Percentiles rank a stretch among this genome's conserved stretches.
Evolutionary conservation across 1,140 invertebrate genomes (phyloP).

Genomic region (Eciton burchellii): DNA sequence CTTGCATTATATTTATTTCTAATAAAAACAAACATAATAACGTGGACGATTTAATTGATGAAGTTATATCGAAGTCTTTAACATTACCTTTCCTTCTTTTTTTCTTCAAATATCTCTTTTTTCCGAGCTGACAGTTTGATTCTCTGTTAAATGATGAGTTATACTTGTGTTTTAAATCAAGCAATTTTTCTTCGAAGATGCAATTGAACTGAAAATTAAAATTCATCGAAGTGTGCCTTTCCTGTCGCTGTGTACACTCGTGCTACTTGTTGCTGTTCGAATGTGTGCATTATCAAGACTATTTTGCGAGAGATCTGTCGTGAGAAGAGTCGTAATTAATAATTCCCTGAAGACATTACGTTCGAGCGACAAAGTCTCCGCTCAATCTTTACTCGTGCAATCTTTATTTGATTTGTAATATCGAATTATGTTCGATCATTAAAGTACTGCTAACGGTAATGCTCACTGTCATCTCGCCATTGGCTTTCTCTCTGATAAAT

Average conservation of each 20-base stretch:
- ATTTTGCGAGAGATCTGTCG: neutral
- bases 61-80: constrained; percentile 29
- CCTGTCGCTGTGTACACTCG: neutral
- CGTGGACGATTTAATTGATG: neutral
- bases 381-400: neutral
- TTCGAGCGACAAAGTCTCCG: neutral
- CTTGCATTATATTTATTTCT: constrained; percentile 28
- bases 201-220: constrained; percentile 9
- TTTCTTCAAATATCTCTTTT: neutral
- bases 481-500: constrained; percentile 49
- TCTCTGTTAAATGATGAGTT: constrained; percentile 2
- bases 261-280: constrained; percentile 40
- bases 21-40: neutral
- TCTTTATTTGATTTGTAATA: constrained; percentile 13
- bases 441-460: neutral
- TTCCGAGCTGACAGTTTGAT: neutral
- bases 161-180: neutral
- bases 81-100: neutral
- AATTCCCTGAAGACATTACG: neutral
- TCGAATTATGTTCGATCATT: neutral
- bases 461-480: constrained; percentile 11
- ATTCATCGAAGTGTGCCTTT: neutral
- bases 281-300: neutral
- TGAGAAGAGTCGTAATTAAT: constrained; percentile 33
- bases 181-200: neutral